Evolutionary conservation across 2,113 vertebrate species (phyloP).

Genomic region (Cyanoramphus novaezelandiae): DNA sequence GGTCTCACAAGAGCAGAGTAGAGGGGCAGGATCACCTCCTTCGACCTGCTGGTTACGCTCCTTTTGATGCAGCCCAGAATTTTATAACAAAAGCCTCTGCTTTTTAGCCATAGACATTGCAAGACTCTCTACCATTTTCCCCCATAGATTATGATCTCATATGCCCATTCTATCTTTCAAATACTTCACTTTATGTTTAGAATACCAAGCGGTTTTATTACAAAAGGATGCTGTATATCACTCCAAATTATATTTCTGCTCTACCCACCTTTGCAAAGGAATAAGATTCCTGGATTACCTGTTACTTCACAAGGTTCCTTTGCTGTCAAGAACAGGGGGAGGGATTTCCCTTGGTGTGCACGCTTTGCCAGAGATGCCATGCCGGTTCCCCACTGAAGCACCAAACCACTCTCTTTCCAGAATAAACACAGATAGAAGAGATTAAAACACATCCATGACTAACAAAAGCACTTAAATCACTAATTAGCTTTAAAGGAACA

Average conservation of each 20-base stretch:
- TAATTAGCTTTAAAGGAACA: neutral
- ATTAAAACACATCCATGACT: neutral
- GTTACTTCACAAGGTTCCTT: constrained; percentile 83
- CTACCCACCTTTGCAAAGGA: neutral
- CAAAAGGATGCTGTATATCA: neutral
- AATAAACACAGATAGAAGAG: neutral
- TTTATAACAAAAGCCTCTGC: neutral
- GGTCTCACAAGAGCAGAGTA: too few species aligned
- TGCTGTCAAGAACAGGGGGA: constrained; percentile 83
- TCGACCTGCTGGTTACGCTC: too few species aligned
- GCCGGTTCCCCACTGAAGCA: constrained; percentile 93
- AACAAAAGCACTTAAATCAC: neutral
- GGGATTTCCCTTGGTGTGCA: constrained; percentile 66
- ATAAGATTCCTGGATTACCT: constrained; percentile 71
- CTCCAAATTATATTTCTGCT: neutral
- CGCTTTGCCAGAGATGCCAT: constrained; percentile 80
- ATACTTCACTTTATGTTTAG: neutral
- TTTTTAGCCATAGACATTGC: neutral
- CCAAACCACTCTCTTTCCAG: constrained; percentile 76
- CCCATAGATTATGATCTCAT: neutral
- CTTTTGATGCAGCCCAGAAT: neutral
- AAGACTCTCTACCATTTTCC: neutral
- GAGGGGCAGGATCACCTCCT: too few species aligned
- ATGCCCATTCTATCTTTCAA: neutral
- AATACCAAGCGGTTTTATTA: neutral